Base-by-base conservation (phyloP, 2,113 vertebrate species). In the Poecile atricapillus region DNA sequence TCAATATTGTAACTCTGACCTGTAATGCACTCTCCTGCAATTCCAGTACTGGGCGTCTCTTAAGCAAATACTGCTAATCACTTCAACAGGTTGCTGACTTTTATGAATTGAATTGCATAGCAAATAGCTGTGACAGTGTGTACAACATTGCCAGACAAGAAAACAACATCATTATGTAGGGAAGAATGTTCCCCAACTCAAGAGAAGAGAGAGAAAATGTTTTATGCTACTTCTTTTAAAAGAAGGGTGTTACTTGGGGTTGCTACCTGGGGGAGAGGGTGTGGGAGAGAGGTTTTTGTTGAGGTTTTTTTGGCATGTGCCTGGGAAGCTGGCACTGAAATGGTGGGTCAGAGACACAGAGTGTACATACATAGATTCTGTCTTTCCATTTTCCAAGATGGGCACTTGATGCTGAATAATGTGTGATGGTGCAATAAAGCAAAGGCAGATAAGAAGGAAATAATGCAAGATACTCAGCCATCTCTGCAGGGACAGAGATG, bases 11-110 rank as follows among this genome's bases (percentile, higher is more conserved):
- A 55, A 71, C 94, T 95, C 76, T 13, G 68, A 96, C 96, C 96
- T 95, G 94, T 89, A 93, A 93, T 86, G 90, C 82, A 76, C 77
- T 87, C 96, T 97, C 90, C 75, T 90, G 95, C 90, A 97, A 96
- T 97, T 97, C 96, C 97, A 97, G 94, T 50, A 53, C 96, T 96
- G 96, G 97, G 97, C 65, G 94, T 97, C 97, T 97, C 98, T 97
- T 97, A 95, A 96, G 91, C 94, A 98, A 98, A 97, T 86, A 98
- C 3, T 33, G 84, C 75, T 93, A 96, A 93, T 92, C 85, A 65
- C 79, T 96, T 95, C 96, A 97, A 93, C n/a, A 53, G 95, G 83
- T 89, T 97, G 89, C 91, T 93, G 96, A 96, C 93, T 96, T 95
- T 90, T 75, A 92, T 74, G 81, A 93, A 93, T 71, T 74, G 53